Evolutionary conservation across 1,140 invertebrate genomes (phyloP), one percentile per base, ranked within the genome.

Genomic region (Hermatobates lingyangjiaoensis): DNA sequence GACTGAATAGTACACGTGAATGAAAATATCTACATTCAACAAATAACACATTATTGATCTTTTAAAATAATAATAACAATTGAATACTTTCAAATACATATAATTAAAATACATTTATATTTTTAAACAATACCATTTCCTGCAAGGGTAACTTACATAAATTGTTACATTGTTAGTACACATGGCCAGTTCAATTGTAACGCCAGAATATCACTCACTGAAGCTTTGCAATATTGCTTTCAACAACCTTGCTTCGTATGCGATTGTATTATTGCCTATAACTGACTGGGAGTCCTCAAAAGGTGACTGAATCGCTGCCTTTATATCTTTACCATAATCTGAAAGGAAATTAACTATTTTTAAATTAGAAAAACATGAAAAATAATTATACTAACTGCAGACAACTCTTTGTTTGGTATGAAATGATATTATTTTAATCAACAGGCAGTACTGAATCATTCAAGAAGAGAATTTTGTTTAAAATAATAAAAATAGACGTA

Each of bases 241-340:
- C 3, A 95, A 65, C 48, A 83, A 70, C 56, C 92, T 70, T 1
- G 91, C 81, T 73, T 96, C 91, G 60, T 87, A 95, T 1, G 89
- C 86, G 0, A 95, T 89, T 0, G 89, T 94, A 64, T 92, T 90
- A 61, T 87, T 87, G 2, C 87, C 86, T 61, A 86, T 72, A 58
- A 81, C 75, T 52, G 74, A 60, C 12, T 70, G 75, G 18, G 76
- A 71, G 50, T 87, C 78, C 61, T 86, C 81, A 52, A 91, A 70
- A 3, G 86, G 81, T 47, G 79, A 76, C 58, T 92, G 89, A 26
- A 87, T 78, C 10, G 86, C 69, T 0, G 89, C 88, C 60, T 79
- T 79, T 5, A 96, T 83, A 55, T 83, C 79, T 60, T 79, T 75
- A 2, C 92, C 91, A 67, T 89, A 81, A 49, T 80, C 85, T 88